Evolutionary conservation across 2,797 vertebrate species (phyloP).

Genomic region (Xerus rutilus): DNA sequence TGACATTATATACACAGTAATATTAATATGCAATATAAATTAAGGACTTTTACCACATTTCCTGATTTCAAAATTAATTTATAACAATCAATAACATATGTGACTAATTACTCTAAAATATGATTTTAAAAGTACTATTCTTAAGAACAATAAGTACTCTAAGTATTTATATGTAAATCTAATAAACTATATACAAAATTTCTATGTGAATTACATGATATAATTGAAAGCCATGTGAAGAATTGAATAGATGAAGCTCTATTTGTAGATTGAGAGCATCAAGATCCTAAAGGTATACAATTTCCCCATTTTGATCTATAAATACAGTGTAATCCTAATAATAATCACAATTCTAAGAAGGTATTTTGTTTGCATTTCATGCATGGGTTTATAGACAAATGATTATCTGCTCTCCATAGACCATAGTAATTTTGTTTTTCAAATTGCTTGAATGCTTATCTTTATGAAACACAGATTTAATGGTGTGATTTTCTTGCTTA

Average conservation of each 20-base stretch:
- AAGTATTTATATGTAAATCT: background rate
- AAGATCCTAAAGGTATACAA: background rate
- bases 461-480: constrained; percentile 28
- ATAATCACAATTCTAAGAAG: background rate
- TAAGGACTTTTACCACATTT: background rate
- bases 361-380: background rate
- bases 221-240: background rate
- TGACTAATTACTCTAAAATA: background rate
- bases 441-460: background rate
- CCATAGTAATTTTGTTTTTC: background rate
- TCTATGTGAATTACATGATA: background rate
- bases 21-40: background rate
- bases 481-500: background rate
- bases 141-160: background rate
- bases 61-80: background rate
- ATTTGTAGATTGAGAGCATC: background rate
- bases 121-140: background rate
- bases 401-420: background rate
- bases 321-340: background rate
- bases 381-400: background rate
- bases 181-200: background rate
- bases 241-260: background rate
- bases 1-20: background rate
- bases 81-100: background rate
- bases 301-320: background rate